Conservation (phyloP, 1,140 invertebrate genomes). For the Oreohelix idahoensis region DNA sequence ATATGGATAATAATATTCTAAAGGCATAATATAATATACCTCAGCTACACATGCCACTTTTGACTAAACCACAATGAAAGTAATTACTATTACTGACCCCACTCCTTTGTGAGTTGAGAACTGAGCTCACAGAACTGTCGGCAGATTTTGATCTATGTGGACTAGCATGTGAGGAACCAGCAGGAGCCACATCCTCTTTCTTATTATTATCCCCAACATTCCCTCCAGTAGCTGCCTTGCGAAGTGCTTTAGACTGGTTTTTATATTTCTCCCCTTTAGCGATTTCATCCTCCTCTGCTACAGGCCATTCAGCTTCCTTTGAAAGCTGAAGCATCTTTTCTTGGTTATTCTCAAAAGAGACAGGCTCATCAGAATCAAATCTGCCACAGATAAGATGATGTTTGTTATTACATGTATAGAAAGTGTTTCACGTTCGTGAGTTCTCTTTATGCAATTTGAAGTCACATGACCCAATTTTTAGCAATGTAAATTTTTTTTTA, state of each 20-base stretch:
- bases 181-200: not conserved
- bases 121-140: not conserved
- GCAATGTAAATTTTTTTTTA: no score
- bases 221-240: conserved; percentile 45
- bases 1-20: no score
- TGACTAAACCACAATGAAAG: not conserved
- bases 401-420: no score
- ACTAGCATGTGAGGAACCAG: not conserved
- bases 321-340: conserved; percentile 50
- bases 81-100: not conserved
- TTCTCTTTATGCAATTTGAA: no score
- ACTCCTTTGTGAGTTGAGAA: not conserved
- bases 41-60: not conserved
- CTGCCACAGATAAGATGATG: conserved; percentile 33
- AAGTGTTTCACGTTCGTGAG: no score
- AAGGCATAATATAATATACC: not conserved
- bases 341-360: conserved; percentile 58
- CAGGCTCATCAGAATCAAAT: conserved; percentile 52
- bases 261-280: conserved; percentile 55
- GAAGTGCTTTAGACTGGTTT: conserved; percentile 59
- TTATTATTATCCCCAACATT: not conserved
- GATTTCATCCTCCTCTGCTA: conserved; percentile 76
- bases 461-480: no score
- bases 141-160: not conserved
- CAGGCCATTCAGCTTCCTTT: conserved; percentile 78